Conservation (phyloP, 2,113 vertebrate genomes). For the Lichenostomus cassidix region DNA sequence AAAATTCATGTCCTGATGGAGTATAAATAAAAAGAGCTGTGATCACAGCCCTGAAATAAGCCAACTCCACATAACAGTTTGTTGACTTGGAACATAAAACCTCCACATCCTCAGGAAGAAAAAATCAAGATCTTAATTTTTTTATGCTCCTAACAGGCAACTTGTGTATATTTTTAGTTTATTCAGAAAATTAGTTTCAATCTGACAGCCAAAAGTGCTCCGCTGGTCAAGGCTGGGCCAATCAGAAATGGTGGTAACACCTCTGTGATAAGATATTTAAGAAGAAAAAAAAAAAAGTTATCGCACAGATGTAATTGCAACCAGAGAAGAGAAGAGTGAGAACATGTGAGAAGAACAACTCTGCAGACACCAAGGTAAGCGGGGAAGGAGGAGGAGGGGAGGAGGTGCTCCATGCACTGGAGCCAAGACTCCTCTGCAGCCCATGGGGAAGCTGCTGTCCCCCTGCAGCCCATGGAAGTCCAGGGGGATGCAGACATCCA, state of each 20-base stretch:
- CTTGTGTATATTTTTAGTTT: not conserved
- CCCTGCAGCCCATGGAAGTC: not conserved
- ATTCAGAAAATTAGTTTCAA: not conserved
- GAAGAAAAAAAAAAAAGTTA: not conserved
- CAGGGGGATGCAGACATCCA: too few relatives aligned
- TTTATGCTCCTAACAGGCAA: not conserved
- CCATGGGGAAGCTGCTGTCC: not conserved
- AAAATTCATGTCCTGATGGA: not conserved
- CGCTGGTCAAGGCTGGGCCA: not conserved
- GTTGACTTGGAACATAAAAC: not conserved
- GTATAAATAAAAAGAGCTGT: not conserved
- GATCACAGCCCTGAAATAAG: not conserved
- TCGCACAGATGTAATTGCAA: not conserved
- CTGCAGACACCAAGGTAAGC: not conserved
- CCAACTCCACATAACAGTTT: not conserved
- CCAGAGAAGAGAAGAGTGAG: not conserved
- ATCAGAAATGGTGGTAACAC: not conserved
- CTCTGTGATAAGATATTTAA: not conserved
- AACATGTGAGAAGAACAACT: not conserved
- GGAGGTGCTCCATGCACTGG: not conserved
- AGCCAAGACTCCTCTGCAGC: not conserved
- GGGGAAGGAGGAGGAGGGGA: not conserved
- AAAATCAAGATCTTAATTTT: not conserved
- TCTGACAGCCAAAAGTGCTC: not conserved
- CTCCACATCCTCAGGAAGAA: not conserved